phyloP scores from a whole-genome alignment of 2,888 invertebrate species.

The Andrena bucephala region DNA sequence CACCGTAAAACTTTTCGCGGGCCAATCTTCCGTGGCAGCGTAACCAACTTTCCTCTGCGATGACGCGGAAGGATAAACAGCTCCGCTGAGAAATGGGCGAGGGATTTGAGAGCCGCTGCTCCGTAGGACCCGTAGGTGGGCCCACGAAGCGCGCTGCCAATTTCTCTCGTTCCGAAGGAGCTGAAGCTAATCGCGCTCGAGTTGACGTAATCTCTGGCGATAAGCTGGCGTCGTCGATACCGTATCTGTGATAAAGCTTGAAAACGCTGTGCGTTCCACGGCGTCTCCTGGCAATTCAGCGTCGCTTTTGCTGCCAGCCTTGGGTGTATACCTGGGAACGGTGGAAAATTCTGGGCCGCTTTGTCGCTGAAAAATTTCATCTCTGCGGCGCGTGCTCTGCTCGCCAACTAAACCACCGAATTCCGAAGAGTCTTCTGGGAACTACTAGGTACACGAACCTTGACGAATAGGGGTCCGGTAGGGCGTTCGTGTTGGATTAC shows the following conservation, averaged over 20 bases:
- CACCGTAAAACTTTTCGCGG: not conserved
- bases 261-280: not conserved
- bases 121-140: constrained; percentile 2
- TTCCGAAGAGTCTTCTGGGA: no score
- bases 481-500: no score
- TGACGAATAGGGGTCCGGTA: no score
- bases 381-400: no score
- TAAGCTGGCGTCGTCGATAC: constrained; percentile 54
- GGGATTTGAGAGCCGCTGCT: constrained; percentile 38
- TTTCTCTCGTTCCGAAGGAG: constrained; percentile 6
- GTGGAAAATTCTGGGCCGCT: no score
- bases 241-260: constrained; percentile 19
- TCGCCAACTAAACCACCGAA: no score
- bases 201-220: constrained; percentile 47
- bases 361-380: no score
- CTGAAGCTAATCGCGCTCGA: constrained; percentile 6
- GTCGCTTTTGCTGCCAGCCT: not conserved
- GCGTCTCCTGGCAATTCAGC: not conserved
- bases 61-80: not conserved
- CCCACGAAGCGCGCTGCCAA: not conserved
- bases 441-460: no score
- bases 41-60: not conserved
- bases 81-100: not conserved
- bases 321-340: not conserved
- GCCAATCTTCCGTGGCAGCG: not conserved